Percentiles rank a stretch among this genome's conserved stretches.
Evolutionary conservation across 2,113 vertebrate species (phyloP).

Genomic region (Lepus americanus): DNA sequence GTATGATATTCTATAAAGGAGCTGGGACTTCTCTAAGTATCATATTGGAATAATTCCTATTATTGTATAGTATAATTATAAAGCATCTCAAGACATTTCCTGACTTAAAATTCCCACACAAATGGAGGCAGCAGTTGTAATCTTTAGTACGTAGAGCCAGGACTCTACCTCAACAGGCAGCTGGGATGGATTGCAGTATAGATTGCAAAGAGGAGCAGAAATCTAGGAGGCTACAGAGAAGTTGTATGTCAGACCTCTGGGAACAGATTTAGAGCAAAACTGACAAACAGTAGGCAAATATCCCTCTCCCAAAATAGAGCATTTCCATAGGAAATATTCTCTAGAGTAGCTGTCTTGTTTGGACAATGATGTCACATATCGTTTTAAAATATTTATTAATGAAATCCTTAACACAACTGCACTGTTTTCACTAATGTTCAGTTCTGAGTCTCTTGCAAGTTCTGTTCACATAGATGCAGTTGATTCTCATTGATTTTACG

Average conservation of each 20-base stretch:
- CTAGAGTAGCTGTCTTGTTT: neutral
- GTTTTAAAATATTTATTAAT: neutral
- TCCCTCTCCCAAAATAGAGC: neutral
- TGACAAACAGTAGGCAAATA: neutral
- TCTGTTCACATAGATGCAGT: neutral
- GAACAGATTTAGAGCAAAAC: neutral
- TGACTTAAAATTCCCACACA: neutral
- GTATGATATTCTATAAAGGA: neutral
- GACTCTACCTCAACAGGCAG: neutral
- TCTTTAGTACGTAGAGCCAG: neutral
- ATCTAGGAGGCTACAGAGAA: neutral
- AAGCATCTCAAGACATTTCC: neutral
- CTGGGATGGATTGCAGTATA: too few species aligned
- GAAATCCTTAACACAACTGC: neutral
- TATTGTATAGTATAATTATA: neutral
- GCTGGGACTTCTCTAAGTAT: neutral
- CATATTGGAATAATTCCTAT: constrained; percentile 14
- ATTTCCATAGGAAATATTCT: neutral
- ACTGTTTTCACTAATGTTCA: neutral
- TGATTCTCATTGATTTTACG: neutral
- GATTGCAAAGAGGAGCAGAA: neutral
- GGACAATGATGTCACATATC: neutral
- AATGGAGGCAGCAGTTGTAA: neutral
- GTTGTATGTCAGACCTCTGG: neutral
- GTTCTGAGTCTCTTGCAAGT: neutral